These are phyloP conservation scores for Karalla daura DNA, from an alignment of 2,797 vertebrate genomes.

Conservation along the genomic window DNA sequence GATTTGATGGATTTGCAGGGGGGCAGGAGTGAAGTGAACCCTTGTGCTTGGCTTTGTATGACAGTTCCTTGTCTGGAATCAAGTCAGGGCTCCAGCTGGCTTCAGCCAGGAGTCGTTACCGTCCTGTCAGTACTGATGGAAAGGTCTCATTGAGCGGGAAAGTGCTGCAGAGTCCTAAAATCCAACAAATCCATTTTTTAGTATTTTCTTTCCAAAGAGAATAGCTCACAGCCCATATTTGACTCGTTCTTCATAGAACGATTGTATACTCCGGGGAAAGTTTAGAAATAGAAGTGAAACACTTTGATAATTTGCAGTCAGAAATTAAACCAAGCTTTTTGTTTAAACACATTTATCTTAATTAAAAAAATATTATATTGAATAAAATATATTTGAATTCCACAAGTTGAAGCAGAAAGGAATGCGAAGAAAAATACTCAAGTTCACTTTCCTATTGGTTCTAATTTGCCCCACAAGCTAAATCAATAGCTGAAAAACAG, in stretches of 20 bases:
- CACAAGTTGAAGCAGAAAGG: neutral
- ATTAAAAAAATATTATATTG: neutral
- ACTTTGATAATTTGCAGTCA: neutral
- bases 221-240: constrained; percentile 8
- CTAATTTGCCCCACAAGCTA: constrained; percentile 14
- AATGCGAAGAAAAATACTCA: neutral
- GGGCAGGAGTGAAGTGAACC: neutral
- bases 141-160: constrained; percentile 12
- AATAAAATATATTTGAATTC: constrained; percentile 5
- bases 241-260: no score
- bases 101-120: constrained; percentile 23
- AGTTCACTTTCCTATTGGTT: constrained; percentile 2
- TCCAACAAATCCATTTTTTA: constrained; percentile 39
- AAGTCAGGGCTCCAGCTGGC: constrained; percentile 34
- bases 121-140: constrained; percentile 57
- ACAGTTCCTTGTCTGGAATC: constrained; percentile 41
- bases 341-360: neutral
- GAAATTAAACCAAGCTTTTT: neutral
- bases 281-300: constrained; percentile 3
- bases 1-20: constrained; percentile 38
- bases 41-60: constrained; percentile 14
- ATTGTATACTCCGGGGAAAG: neutral
- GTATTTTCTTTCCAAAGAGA: no score
- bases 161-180: constrained; percentile 8
- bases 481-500: constrained; percentile 7